Conservation (phyloP, 2,797 vertebrate genomes). For the Sitta carolinensis region DNA sequence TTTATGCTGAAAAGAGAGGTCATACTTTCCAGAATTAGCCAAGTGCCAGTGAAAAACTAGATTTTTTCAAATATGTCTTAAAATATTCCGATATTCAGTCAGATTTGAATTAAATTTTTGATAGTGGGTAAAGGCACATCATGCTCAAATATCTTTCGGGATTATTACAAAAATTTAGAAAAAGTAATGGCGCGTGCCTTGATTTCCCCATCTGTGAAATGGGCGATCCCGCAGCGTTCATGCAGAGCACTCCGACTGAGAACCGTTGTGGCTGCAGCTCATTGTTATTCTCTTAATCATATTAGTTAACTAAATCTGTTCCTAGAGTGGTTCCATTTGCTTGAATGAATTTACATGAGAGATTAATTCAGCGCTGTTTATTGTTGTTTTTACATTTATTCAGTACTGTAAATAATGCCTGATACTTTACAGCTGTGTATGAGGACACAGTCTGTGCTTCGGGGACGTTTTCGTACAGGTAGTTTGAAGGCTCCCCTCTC, state of each 20-base stretch:
- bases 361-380: constrained; percentile 46
- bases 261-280: not conserved
- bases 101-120: not conserved
- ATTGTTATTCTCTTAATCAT: constrained; percentile 60
- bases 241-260: not conserved
- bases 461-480: not conserved
- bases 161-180: not conserved
- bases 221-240: not conserved
- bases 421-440: constrained; percentile 16
- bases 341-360: constrained; percentile 63
- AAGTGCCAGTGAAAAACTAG: not conserved
- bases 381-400: constrained; percentile 56
- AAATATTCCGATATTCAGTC: not conserved
- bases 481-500: not conserved
- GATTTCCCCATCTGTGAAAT: constrained; percentile 36
- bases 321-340: constrained; percentile 62
- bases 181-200: not conserved
- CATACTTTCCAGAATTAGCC: not conserved
- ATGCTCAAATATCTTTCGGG: not conserved
- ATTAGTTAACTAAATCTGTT: constrained; percentile 60
- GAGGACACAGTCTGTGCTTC: not conserved
- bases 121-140: not conserved
- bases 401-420: constrained; percentile 48
- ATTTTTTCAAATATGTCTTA: not conserved
- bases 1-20: not conserved